Base-by-base conservation (phyloP, 2,888 invertebrate species). In the Cheilosia grossa region DNA sequence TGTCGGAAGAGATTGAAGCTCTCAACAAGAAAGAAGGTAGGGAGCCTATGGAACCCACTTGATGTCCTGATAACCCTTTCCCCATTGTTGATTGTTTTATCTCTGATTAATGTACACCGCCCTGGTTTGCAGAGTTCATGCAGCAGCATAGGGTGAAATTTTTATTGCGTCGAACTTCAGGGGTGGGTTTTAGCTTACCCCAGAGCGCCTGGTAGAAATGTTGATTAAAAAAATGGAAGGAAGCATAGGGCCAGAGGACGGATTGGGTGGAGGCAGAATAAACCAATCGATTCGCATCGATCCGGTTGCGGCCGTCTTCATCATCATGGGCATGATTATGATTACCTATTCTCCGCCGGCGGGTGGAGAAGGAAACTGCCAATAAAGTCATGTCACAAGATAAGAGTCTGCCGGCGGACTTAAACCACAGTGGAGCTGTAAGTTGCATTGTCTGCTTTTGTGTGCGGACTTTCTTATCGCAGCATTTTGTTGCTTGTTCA, bases 301-400 rank as follows among this genome's bases (percentile, higher is more conserved):
- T 72, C 21, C 40, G 7, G 33, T 27, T 59, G 1, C 10, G 40
- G 9, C 47, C 15, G 54, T 7, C 56, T 37, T 56, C 64, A 37
- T 56, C 64, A 44, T 33, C 40, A 19, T n/a, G 10, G 33, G 27
- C 58, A 53, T 61, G 67, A 59, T 77, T 77, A 77, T 67, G 67
- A 67, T 77, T 59, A 61, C 53, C 44, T 61, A 42, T 44, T 58
- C 53, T 21, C 21, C 24, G 47, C 6, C 33, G 19, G 27, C 24
- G 4, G 4, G 24, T 4, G 27, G 2, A 44, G 27, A 27, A 56
- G 7, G 44, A 63, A 49, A 33, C 13, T 13, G 40, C 10, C 49
- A 17, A 64, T 59, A 75, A 66, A 66, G 51, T 49, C 37, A 47
- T 58, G 66, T 30, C 37, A n/a, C 37, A 56, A 47, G 44, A 58